A percentile compares a stretch with the other conserved stretches of the same genome.
Conservation (phyloP, 2,113 vertebrate species). For the Myotis lucifugus region DNA sequence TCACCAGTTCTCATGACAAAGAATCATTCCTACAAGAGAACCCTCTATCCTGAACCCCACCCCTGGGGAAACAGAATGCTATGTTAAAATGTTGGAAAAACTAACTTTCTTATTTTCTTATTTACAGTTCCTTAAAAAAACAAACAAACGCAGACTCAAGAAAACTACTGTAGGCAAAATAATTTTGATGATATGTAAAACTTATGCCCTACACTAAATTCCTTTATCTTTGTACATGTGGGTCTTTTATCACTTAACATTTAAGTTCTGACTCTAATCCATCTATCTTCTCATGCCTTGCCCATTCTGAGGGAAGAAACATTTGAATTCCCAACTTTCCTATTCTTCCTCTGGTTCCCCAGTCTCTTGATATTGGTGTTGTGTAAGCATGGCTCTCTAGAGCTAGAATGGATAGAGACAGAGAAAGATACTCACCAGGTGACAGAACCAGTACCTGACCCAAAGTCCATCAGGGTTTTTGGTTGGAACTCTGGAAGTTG, state of each 20-base stretch:
- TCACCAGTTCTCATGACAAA: slow-evolving; percentile 4
- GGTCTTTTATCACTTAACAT: neutral
- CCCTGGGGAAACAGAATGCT: neutral
- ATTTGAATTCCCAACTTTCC: neutral
- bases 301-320: neutral
- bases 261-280: neutral
- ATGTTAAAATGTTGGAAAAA: slow-evolving; percentile 31
- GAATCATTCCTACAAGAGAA: neutral
- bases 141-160: neutral
- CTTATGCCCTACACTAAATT: neutral
- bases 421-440: slow-evolving; percentile 85
- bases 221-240: slow-evolving; percentile 3
- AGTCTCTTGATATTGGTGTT: neutral
- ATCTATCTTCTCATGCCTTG: neutral
- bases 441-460: slow-evolving; percentile 90
- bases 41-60: neutral
- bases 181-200: neutral
- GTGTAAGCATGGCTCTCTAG: neutral
- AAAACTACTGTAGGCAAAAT: neutral
- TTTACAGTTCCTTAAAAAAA: slow-evolving; percentile 10
- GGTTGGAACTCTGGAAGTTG: slow-evolving; percentile 87
- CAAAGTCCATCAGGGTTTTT: slow-evolving; percentile 91
- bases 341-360: neutral
- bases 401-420: neutral
- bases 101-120: neutral